Base-by-base conservation (phyloP, 2,113 vertebrate species). In the Elephas maximus region DNA sequence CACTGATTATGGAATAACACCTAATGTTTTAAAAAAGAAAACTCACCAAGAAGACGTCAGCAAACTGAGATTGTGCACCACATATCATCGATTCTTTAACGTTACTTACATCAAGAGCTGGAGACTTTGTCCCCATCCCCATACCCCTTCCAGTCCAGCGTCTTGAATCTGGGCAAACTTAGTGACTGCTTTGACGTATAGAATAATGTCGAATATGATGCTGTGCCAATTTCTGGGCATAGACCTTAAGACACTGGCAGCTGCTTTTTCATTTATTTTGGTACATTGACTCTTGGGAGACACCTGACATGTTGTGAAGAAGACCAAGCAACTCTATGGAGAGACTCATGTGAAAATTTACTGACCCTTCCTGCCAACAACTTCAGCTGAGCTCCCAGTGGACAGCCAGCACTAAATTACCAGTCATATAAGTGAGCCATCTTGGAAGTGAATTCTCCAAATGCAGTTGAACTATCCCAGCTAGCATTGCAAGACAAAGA, bases 121-220 rank as follows among this genome's bases (percentile, higher is more conserved):
- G 37, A 44, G 82, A 65, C 2, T 21, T 44, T 24, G 2, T 78
- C 6, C 7, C 11, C 2, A 51, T 4, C n/a, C 1, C 21, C 48
- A 8, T 33, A 2, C 1, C 4, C 26, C 11, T 4, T 14, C 23
- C 9, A 10, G 26, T 48, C 0, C 53, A 57, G n/a, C 3, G 79
- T 8, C 21, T 88, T 80, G 57, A 74, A 81, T 33, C 51, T 45
- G 33, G 23, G 9, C 33, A 95, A 78, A n/a, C 18, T 79, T 73
- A 33, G 23, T 14, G 14, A 69, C 48, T 41, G 8, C 30, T 84
- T 88, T 63, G 37, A 90, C 37, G 17, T 53, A 63, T 9, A 74
- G 15, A 76, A 69, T 71, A 92, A 80, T 15, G 33, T 86, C 57
- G 71, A 37, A 63, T 44, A 4, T 24, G 41, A 82, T 44, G 24